Conservation (phyloP, 2,888 invertebrate genomes). For the Epiblema foenella region DNA sequence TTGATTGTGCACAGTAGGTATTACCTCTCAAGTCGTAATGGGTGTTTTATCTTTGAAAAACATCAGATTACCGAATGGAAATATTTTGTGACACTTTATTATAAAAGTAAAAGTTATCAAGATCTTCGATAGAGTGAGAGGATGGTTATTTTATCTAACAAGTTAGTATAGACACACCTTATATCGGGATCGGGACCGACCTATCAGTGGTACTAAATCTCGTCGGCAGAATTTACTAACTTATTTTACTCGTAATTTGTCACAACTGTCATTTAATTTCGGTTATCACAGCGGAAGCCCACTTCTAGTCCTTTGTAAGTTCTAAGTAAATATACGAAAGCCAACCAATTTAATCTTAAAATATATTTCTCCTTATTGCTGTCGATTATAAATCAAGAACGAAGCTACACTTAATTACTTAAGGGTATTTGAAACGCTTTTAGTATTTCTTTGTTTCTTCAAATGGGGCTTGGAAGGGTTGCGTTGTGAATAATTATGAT, state of each 20-base stretch:
- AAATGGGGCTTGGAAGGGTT: constrained; percentile 6
- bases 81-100: neutral
- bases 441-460: constrained; percentile 41
- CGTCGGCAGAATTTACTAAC: neutral
- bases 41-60: neutral
- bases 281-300: constrained; percentile 62
- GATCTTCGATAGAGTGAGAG: constrained; percentile 19
- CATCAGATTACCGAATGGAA: neutral
- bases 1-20: neutral
- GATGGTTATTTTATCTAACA: constrained; percentile 32
- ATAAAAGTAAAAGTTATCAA: constrained; percentile 12
- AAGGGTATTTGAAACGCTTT: constrained; percentile 34
- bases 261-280: constrained; percentile 66
- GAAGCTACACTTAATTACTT: constrained; percentile 50
- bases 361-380: constrained; percentile 65
- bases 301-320: constrained; percentile 54
- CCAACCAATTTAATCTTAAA: constrained; percentile 75
- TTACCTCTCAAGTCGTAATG: neutral
- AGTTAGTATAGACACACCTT: constrained; percentile 3
- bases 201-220: constrained; percentile 30
- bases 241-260: constrained; percentile 47
- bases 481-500: constrained; percentile 13
- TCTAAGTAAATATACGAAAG: too few species aligned
- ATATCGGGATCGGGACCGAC: constrained; percentile 4
- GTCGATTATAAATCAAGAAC: constrained; percentile 56